These are phyloP conservation scores for Leptothorax acervorum DNA, from an alignment of 2,888 invertebrate genomes.

Conservation along the genomic window DNA sequence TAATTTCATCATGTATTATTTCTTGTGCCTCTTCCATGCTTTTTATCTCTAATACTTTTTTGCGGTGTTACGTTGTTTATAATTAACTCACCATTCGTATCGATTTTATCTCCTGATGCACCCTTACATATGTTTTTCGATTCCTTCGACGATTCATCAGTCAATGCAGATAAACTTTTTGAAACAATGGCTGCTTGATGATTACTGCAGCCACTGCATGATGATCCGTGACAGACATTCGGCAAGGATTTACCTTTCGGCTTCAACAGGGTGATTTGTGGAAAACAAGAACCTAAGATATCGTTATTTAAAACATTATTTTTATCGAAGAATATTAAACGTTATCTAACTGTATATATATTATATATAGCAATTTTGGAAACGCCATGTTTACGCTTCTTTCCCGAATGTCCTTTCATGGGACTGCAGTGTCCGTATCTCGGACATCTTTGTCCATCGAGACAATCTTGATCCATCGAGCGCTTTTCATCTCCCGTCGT, in stretches of 20 bases:
- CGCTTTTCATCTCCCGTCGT: slow-evolving; percentile 33
- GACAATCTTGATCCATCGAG: slow-evolving; percentile 32
- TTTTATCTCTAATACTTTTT: neutral
- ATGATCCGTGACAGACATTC: slow-evolving; percentile 27
- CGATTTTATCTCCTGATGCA: slow-evolving; percentile 79
- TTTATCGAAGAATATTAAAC: neutral
- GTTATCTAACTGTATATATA: neutral
- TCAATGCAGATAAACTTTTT: slow-evolving; percentile 73
- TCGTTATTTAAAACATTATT: neutral
- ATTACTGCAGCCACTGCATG: slow-evolving; percentile 27
- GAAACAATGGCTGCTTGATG: slow-evolving; percentile 65
- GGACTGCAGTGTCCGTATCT: slow-evolving; percentile 71
- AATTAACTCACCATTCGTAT: slow-evolving; percentile 71
- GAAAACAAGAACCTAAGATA: slow-evolving; percentile 61
- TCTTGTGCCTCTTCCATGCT: no score
- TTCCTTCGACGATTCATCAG: slow-evolving; percentile 62
- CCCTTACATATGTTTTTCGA: slow-evolving; percentile 78
- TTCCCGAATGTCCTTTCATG: neutral
- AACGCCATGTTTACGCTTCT: slow-evolving; percentile 41
- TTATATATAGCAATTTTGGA: neutral
- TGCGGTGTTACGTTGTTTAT: neutral
- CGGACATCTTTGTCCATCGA: slow-evolving; percentile 66
- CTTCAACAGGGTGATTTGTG: slow-evolving; percentile 62
- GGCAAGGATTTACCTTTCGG: slow-evolving; percentile 60
- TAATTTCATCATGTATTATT: neutral